Conservation (phyloP, 2,888 invertebrate genomes). For the Melitaea athalia region DNA sequence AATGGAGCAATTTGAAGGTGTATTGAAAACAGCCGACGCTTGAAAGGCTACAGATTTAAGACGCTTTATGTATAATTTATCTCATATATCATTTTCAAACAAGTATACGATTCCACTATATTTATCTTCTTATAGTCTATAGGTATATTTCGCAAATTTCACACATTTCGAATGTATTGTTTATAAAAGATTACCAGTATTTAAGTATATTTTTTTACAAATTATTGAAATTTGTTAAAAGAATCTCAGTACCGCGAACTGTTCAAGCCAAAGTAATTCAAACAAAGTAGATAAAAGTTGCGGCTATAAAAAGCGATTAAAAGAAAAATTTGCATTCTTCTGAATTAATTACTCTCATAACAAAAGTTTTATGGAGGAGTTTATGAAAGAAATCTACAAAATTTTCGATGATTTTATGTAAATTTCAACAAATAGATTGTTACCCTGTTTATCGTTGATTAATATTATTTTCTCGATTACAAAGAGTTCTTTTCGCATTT, state of each 20-base stretch:
- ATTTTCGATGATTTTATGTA: constrained; percentile 3
- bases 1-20: constrained; percentile 75
- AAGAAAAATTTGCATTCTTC: constrained; percentile 79
- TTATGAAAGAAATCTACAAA: constrained; percentile 50
- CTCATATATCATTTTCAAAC: background rate
- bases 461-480: background rate
- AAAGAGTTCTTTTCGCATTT: background rate
- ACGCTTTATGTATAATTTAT: background rate
- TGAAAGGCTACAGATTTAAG: constrained; percentile 19
- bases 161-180: too few species aligned
- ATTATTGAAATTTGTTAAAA: constrained; percentile 24
- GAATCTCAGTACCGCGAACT: constrained; percentile 28
- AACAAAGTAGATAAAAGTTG: constrained; percentile 81
- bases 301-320: constrained; percentile 77
- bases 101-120: background rate
- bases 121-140: too few species aligned
- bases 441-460: constrained; percentile 3
- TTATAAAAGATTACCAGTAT: too few species aligned
- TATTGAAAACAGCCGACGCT: constrained; percentile 30
- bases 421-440: constrained; percentile 8
- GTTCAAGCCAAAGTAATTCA: constrained; percentile 71
- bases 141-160: too few species aligned
- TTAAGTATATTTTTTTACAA: background rate
- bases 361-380: constrained; percentile 68
- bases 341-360: constrained; percentile 78